Percentiles rank a stretch among this genome's conserved stretches.
Conservation (phyloP, 53 echinoderm and acorn worm genomes). For the Antedon mediterranea region DNA sequence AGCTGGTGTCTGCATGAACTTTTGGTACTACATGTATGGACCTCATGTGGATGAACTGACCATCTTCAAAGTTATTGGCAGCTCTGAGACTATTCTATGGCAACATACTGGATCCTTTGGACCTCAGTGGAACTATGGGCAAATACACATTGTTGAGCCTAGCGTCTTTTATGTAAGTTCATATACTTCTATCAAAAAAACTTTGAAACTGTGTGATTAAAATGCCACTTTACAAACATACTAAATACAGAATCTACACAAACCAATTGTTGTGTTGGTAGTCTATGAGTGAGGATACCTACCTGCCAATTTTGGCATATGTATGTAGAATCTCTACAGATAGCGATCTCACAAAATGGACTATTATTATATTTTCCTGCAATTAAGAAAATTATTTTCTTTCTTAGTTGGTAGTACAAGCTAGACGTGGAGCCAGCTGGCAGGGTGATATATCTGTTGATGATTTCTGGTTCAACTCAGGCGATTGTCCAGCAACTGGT, state of each 20-base stretch:
- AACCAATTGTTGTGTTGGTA: no score
- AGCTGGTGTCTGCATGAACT: constrained; percentile 27
- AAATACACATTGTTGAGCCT: constrained; percentile 25
- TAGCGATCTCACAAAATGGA: no score
- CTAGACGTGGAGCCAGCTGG: constrained; percentile 30
- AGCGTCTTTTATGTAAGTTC: constrained; percentile 13
- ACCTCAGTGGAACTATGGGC: constrained; percentile 23
- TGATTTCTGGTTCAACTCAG: constrained; percentile 41
- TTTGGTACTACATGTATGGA: constrained; percentile 37
- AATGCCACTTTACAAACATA: no score
- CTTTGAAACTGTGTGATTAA: no score
- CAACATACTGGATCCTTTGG: constrained; percentile 12
- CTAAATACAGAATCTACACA: no score
- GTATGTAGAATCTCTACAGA: no score
- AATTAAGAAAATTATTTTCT: neutral
- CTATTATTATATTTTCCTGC: no score
- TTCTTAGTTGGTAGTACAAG: constrained; percentile 43
- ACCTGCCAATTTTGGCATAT: no score
- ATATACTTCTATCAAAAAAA: no score
- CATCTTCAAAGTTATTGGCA: constrained; percentile 11
- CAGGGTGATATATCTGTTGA: constrained; percentile 58
- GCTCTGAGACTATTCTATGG: constrained; percentile 17
- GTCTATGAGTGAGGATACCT: no score
- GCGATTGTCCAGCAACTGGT: constrained; percentile 39
- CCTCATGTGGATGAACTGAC: constrained; percentile 13